Percentiles rank a stretch among this genome's conserved stretches.
Conservation (phyloP, 2,113 vertebrate genomes). For the Vidua macroura region DNA sequence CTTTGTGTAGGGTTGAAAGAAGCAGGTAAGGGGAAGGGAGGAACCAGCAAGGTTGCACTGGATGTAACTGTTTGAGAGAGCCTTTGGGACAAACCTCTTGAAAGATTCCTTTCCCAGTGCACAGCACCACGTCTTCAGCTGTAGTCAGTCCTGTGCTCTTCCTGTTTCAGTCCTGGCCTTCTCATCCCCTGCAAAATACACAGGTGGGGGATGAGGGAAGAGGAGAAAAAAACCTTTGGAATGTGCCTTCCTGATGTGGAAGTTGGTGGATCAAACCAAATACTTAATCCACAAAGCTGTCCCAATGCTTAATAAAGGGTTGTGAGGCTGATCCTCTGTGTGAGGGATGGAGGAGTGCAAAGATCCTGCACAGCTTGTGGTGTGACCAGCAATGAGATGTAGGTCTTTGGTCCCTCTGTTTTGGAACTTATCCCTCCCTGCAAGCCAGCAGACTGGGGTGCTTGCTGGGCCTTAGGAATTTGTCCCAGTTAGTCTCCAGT, state of each 20-base stretch:
- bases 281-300: neutral
- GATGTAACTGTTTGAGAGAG: neutral
- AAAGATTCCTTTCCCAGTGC: neutral
- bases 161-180: neutral
- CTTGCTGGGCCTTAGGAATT: neutral
- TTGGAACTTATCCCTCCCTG: neutral
- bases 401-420: neutral
- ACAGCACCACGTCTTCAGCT: neutral
- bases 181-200: neutral
- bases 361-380: neutral
- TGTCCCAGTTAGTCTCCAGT: neutral
- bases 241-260: neutral
- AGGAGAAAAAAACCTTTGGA: neutral
- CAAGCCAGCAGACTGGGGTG: neutral
- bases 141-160: neutral
- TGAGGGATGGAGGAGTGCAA: neutral
- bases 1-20: neutral
- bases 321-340: neutral
- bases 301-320: neutral
- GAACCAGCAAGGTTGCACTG: fast-evolving
- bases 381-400: neutral
- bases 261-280: neutral
- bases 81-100: neutral
- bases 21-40: neutral
- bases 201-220: fast-evolving